Percentiles rank a stretch among this genome's conserved stretches.
Evolutionary conservation across 2,888 invertebrate species (phyloP).

Genomic region (Zaprionus bogoriensis): DNA sequence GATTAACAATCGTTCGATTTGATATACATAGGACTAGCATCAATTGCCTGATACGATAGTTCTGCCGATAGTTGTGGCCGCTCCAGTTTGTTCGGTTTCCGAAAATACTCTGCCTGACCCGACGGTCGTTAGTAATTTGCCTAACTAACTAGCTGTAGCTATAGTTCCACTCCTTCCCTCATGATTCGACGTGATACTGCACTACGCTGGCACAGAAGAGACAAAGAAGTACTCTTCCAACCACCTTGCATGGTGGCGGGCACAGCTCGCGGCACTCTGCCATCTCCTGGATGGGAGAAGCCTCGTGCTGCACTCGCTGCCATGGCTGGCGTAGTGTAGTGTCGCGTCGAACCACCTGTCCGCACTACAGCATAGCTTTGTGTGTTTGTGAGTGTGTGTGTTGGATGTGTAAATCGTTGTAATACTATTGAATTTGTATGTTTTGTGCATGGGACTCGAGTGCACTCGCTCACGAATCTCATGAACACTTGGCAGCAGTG

Average conservation of each 20-base stretch:
- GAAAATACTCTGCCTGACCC: slow-evolving; percentile 29
- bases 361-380: slow-evolving; percentile 1
- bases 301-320: neutral
- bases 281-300: neutral
- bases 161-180: neutral
- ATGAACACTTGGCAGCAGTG: neutral
- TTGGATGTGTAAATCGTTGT: slow-evolving; percentile 35
- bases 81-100: slow-evolving; percentile 25
- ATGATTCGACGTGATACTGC: too few species aligned
- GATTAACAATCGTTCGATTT: neutral
- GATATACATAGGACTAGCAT: neutral
- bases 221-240: neutral
- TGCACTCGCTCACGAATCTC: slow-evolving; percentile 15
- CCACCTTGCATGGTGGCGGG: neutral
- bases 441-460: slow-evolving; percentile 31
- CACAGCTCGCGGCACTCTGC: neutral
- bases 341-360: neutral
- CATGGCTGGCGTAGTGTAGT: neutral
- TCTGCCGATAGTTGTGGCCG: neutral
- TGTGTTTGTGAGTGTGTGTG: slow-evolving; percentile 11
- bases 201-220: neutral
- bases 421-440: slow-evolving; percentile 52
- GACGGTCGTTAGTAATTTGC: slow-evolving; percentile 15
- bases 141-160: slow-evolving; percentile 12
- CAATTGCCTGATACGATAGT: neutral